Percentiles rank a stretch among this genome's conserved stretches.
Evolutionary conservation across 1,140 invertebrate genomes (phyloP).

Genomic region (Macrobrachium rosenbergii): DNA sequence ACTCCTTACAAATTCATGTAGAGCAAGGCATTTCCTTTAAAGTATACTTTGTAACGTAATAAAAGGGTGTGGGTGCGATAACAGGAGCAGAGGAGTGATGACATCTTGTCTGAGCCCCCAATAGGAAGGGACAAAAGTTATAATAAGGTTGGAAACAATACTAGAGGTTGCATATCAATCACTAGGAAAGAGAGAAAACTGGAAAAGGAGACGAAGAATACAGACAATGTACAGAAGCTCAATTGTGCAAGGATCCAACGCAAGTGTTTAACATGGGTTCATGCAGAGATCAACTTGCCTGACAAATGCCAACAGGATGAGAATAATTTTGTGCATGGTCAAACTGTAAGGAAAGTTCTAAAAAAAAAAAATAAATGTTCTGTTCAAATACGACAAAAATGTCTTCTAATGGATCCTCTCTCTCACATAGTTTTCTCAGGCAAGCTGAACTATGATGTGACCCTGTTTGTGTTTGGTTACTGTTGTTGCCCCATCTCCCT

Average conservation of each 20-base stretch:
- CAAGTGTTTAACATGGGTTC: constrained; percentile 45
- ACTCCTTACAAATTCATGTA: too few species aligned
- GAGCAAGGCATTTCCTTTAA: too few species aligned
- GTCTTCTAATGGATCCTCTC: too few species aligned
- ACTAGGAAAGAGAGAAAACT: constrained; percentile 26
- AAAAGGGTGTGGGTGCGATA: background rate
- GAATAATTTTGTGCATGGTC: background rate
- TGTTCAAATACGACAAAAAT: too few species aligned
- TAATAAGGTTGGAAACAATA: constrained; percentile 29
- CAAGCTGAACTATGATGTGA: constrained; percentile 38
- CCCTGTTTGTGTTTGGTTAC: constrained; percentile 7
- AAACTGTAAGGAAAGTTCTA: background rate
- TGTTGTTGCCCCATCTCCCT: constrained; percentile 8
- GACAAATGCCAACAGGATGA: background rate
- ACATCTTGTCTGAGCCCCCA: constrained; percentile 50
- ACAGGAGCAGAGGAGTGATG: constrained; percentile 12
- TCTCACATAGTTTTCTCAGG: constrained; percentile 9
- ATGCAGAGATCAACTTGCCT: constrained; percentile 32
- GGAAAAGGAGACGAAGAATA: constrained; percentile 37
- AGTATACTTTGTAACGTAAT: background rate
- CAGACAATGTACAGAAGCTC: constrained; percentile 40
- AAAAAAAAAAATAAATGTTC: background rate
- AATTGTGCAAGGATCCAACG: constrained; percentile 46
- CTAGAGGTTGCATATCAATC: constrained; percentile 46
- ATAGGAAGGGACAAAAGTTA: constrained; percentile 24